Conservation (phyloP, 2,797 vertebrate species). For the Pseudochirops cupreus region DNA sequence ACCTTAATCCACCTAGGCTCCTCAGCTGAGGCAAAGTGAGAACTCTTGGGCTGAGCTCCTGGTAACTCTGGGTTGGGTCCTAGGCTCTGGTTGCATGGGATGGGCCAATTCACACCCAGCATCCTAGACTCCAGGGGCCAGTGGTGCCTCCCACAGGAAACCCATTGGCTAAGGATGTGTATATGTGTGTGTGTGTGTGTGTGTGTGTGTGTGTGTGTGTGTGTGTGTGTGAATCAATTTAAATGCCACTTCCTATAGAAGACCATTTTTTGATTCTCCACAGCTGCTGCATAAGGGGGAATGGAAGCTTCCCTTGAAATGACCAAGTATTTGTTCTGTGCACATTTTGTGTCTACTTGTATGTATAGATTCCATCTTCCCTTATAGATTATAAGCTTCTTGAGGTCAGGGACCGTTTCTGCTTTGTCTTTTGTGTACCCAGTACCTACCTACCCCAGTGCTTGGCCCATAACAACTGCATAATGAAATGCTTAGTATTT, state of each 20-base stretch:
- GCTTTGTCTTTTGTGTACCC: not conserved
- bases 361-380: not conserved
- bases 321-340: not conserved
- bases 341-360: not conserved
- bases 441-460: not conserved
- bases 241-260: not conserved
- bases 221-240: not conserved
- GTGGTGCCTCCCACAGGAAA: not conserved
- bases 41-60: not conserved
- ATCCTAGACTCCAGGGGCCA: not conserved
- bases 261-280: not conserved
- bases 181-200: not conserved
- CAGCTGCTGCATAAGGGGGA: not conserved
- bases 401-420: not conserved
- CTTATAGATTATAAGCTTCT: not conserved
- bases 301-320: not conserved
- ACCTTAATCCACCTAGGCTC: constrained; percentile 4
- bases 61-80: not conserved
- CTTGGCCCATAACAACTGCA: not conserved
- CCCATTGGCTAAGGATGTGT: not conserved
- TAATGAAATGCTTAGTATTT: not conserved
- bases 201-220: not conserved
- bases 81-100: not conserved
- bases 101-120: not conserved
- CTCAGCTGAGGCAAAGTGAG: not conserved